A percentile compares a stretch with the other conserved stretches of the same genome.
Conservation (phyloP, 2,113 vertebrate genomes). For the Hippocampus zosterae region DNA sequence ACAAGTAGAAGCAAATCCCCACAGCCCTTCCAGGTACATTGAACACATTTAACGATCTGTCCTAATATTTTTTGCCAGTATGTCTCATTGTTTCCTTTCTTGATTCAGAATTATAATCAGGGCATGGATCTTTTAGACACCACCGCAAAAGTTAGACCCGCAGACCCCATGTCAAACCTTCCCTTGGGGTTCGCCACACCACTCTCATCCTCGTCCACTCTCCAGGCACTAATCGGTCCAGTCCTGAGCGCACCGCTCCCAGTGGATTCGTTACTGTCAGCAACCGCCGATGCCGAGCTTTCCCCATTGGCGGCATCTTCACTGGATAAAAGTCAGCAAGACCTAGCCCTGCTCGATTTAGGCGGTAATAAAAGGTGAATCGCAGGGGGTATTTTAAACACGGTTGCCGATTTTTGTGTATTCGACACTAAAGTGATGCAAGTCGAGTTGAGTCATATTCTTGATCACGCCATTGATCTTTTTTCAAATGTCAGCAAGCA, state of each 20-base stretch:
- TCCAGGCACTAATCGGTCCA: conserved; percentile 14
- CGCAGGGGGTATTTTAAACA: not conserved
- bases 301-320: conserved; percentile 16
- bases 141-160: conserved; percentile 34
- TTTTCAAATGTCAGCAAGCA: too few relatives aligned
- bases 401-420: not conserved
- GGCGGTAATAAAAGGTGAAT: conserved; percentile 53
- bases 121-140: conserved; percentile 75
- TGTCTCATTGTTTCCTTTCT: conserved; percentile 11
- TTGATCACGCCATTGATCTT: too few relatives aligned
- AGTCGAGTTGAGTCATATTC: too few relatives aligned
- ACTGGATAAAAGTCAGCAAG: conserved; percentile 46
- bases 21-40: conserved; percentile 74
- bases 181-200: conserved; percentile 40
- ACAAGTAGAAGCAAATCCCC: conserved; percentile 65
- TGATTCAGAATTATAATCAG: conserved; percentile 46
- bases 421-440: too few relatives aligned
- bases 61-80: not conserved
- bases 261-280: conserved; percentile 3
- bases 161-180: conserved; percentile 18
- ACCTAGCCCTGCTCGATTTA: conserved; percentile 63
- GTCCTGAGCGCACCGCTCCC: not conserved
- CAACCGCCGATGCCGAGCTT: not conserved
- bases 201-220: not conserved
- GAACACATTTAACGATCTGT: not conserved